A percentile compares a stretch with the other conserved stretches of the same genome.
Conservation (phyloP, 1,140 invertebrate genomes). For the Oryctes rhinoceros region DNA sequence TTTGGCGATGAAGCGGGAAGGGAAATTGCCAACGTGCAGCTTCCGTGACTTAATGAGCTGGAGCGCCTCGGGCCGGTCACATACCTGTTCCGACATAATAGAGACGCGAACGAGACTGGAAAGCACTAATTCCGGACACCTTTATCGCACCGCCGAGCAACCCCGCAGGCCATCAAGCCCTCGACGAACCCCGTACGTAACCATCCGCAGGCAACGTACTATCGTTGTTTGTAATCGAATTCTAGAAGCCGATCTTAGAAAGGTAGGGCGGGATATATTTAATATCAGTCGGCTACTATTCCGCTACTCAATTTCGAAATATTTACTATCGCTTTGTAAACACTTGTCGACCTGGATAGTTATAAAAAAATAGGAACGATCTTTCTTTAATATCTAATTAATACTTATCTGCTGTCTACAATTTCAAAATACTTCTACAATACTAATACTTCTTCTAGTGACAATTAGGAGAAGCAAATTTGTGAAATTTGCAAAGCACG, state of each 20-base stretch:
- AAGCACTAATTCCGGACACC: constrained; percentile 41
- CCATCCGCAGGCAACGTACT: not conserved
- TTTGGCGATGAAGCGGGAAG: constrained; percentile 59
- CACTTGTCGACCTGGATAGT: too few species aligned
- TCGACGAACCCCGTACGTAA: constrained; percentile 26
- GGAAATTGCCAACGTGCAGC: constrained; percentile 60
- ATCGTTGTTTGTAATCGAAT: constrained; percentile 16
- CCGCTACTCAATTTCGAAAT: too few species aligned
- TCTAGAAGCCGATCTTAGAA: constrained; percentile 1
- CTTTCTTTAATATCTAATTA: too few species aligned
- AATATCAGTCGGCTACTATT: not conserved
- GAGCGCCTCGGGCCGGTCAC: constrained; percentile 56
- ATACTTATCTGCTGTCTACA: too few species aligned
- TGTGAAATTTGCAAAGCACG: too few species aligned
- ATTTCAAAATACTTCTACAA: too few species aligned
- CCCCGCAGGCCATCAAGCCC: constrained; percentile 17
- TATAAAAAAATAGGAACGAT: too few species aligned
- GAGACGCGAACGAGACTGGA: constrained; percentile 43
- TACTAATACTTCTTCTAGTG: too few species aligned
- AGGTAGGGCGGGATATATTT: not conserved
- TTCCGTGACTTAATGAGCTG: constrained; percentile 61
- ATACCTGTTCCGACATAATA: constrained; percentile 49
- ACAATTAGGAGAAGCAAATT: too few species aligned
- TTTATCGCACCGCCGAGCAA: constrained; percentile 38
- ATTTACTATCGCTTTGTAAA: too few species aligned